phyloP scores from a whole-genome alignment of 2,797 vertebrate genomes.

The Xyrichtys novacula region DNA sequence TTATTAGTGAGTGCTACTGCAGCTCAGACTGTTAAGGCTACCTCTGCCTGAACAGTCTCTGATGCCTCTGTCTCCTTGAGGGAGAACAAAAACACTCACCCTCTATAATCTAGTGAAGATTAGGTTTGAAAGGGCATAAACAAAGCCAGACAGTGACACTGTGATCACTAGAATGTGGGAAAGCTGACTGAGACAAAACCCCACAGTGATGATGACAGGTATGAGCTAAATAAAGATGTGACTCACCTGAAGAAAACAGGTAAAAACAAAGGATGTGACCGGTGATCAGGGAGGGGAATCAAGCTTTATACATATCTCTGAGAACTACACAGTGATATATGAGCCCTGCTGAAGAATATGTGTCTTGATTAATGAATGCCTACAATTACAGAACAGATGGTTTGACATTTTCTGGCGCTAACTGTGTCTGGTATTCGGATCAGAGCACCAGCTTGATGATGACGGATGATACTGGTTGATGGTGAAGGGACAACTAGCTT shows the following conservation, averaged over 20 bases:
- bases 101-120: constrained; percentile 78
- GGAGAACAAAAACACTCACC: constrained; percentile 72
- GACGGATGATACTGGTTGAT: no score
- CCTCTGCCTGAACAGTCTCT: constrained; percentile 19
- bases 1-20: neutral
- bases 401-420: no score
- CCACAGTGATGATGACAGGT: constrained; percentile 35
- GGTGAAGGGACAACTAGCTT: no score
- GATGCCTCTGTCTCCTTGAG: constrained; percentile 67
- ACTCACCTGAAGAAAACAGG: constrained; percentile 26
- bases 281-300: neutral
- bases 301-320: neutral
- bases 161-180: constrained; percentile 69
- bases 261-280: neutral
- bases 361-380: no score
- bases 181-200: constrained; percentile 59
- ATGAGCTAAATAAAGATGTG: neutral
- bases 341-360: neutral
- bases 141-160: constrained; percentile 68
- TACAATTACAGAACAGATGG: no score
- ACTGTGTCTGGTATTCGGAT: no score
- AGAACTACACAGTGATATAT: neutral
- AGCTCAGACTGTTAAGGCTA: constrained; percentile 26
- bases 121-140: constrained; percentile 65
- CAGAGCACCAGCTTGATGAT: no score